These are phyloP conservation scores for Listrodromus nycthemerus DNA, from an alignment of 2,888 invertebrate genomes.

Conservation along the genomic window DNA sequence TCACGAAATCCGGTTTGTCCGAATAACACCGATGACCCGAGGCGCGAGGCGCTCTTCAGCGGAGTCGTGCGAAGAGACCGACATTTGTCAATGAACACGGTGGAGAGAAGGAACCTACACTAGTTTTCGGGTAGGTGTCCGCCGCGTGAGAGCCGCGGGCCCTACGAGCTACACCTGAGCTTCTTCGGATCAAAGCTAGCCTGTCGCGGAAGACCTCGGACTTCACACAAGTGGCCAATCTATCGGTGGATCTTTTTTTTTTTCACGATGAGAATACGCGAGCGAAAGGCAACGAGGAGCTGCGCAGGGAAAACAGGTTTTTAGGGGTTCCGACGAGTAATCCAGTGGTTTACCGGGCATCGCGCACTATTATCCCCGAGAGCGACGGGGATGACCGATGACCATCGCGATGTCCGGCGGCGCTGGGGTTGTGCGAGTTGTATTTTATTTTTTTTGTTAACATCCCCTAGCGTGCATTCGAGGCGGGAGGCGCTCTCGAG, in stretches of 20 bases:
- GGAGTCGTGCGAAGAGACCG: neutral
- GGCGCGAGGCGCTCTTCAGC: neutral
- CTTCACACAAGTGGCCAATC: conserved; percentile 53
- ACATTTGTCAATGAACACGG: conserved; percentile 36
- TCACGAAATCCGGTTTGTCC: conserved; percentile 65
- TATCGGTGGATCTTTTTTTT: conserved; percentile 41
- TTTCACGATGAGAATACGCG: conserved; percentile 11
- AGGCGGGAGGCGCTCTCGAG: neutral
- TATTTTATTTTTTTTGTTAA: conserved; percentile 30
- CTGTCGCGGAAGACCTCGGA: conserved; percentile 6
- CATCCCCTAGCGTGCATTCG: conserved; percentile 27
- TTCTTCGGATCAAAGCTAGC: neutral
- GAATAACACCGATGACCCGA: conserved; percentile 51
- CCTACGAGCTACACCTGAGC: conserved; percentile 6
- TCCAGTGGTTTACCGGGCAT: conserved; percentile 14
- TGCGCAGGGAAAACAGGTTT: conserved; percentile 50
- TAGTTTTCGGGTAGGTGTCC: neutral
- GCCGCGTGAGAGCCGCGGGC: neutral
- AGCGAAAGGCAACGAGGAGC: neutral
- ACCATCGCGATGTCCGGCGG: conserved; percentile 67
- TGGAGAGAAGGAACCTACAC: neutral
- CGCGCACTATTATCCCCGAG: neutral
- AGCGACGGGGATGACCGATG: conserved; percentile 56
- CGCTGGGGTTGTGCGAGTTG: conserved; percentile 40
- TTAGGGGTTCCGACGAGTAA: conserved; percentile 36